A percentile compares a stretch with the other conserved stretches of the same genome.
Evolutionary conservation across 2,888 invertebrate genomes (phyloP).

Genomic region (Cryptocephalus primarius): DNA sequence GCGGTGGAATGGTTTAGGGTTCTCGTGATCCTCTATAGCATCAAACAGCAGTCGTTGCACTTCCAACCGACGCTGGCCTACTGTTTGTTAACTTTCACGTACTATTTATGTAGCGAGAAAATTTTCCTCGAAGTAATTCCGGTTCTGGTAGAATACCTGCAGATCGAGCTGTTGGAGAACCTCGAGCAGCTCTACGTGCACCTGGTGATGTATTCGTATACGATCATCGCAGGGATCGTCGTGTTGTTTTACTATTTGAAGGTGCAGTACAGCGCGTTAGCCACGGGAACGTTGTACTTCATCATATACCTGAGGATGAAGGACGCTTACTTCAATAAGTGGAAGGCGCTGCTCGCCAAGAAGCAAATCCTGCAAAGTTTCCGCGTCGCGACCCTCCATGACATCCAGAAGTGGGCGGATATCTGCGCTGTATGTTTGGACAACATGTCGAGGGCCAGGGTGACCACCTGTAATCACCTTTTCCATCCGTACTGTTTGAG

Average conservation of each 20-base stretch:
- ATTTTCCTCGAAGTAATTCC: slow-evolving; percentile 55
- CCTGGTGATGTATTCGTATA: slow-evolving; percentile 47
- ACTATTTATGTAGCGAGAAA: slow-evolving; percentile 60
- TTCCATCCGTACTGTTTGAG: slow-evolving; percentile 69
- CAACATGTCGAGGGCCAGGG: slow-evolving; percentile 56
- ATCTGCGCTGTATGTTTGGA: slow-evolving; percentile 69
- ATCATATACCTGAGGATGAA: slow-evolving; percentile 30
- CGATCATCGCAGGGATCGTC: slow-evolving; percentile 32
- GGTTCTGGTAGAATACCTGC: slow-evolving; percentile 43
- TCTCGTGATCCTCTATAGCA: slow-evolving; percentile 45
- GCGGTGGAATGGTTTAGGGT: slow-evolving; percentile 71
- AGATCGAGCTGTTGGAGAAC: slow-evolving; percentile 53
- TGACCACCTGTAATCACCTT: slow-evolving; percentile 69
- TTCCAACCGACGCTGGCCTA: slow-evolving; percentile 56
- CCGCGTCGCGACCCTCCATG: slow-evolving; percentile 49
- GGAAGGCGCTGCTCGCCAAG: slow-evolving; percentile 25
- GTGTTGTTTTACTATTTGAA: slow-evolving; percentile 15
- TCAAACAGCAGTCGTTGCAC: slow-evolving; percentile 61
- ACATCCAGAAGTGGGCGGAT: slow-evolving; percentile 57
- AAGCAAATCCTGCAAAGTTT: slow-evolving; percentile 28
- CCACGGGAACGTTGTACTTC: slow-evolving; percentile 28
- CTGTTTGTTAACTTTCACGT: slow-evolving; percentile 51
- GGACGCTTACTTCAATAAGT: slow-evolving; percentile 29
- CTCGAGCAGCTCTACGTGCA: slow-evolving; percentile 60
- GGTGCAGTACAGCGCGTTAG: slow-evolving; percentile 19